Conservation (phyloP, 2,797 vertebrate genomes). For the Phalloptychus januarius region DNA sequence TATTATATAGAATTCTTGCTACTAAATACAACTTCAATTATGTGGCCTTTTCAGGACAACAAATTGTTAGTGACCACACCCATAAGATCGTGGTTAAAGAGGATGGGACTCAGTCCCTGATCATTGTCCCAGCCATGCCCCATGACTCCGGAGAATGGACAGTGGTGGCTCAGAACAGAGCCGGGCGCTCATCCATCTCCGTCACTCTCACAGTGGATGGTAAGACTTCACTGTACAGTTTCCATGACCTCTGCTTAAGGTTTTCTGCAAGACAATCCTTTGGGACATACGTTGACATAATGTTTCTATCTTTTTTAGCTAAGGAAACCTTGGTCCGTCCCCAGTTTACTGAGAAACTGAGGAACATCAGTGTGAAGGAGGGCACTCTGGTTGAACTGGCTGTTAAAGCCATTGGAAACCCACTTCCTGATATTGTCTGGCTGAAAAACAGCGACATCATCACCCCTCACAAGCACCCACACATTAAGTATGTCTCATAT, state of each 20-base stretch:
- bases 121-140: conserved; percentile 91
- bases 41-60: conserved; percentile 83
- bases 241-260: background rate
- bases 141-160: conserved; percentile 97
- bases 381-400: conserved; percentile 91
- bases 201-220: conserved; percentile 93
- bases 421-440: conserved; percentile 98
- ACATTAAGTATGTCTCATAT: conserved; percentile 83
- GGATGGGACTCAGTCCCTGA: conserved; percentile 95
- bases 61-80: conserved; percentile 93
- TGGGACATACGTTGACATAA: background rate
- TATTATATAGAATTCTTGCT: background rate
- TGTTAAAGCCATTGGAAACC: conserved; percentile 94
- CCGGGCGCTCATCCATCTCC: conserved; percentile 91
- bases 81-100: conserved; percentile 99
- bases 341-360: conserved; percentile 92
- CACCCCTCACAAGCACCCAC: conserved; percentile 91
- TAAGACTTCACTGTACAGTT: conserved; percentile 59
- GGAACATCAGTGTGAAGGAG: conserved; percentile 92
- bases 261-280: background rate
- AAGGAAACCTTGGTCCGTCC: conserved; percentile 92
- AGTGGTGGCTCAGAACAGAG: conserved; percentile 95
- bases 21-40: background rate
- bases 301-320: conserved; percentile 72
- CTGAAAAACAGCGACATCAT: conserved; percentile 98